Base-by-base conservation (phyloP, 2,888 invertebrate species). In the Papilio demoleus region DNA sequence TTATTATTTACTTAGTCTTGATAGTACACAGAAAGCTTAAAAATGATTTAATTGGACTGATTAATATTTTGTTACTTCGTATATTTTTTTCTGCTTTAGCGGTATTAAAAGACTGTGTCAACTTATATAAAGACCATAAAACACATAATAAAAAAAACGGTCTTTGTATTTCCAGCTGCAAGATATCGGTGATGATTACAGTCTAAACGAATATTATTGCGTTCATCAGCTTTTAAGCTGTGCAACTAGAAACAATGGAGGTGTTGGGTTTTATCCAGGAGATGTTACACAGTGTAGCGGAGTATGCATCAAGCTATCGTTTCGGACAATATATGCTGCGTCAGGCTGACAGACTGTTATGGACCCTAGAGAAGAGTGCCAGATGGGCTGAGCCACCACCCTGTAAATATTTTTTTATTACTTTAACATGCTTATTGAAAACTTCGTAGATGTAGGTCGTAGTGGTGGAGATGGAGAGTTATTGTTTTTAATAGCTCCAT, bases 341-440 rank as follows among this genome's bases (percentile, higher is more conserved):
- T 69, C 77, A 90, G 31, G 53, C 88, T 4, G 94, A 94, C 75
- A 88, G 90, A 11, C 84, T 86, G 31, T 82, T 94, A 0, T 93
- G 93, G 93, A 84, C 93, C 14, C 76, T 94, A 0, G 94, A 94
- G 78, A 94, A 94, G 74, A 90, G 93, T 34, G 90, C 93, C 0
- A 86, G 93, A 68, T 94, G 94, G 94, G 93, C 94, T 9, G 87
- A 94, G 34, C 94, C 94, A 0, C 91, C 90, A 0, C 88, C 90
- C 0, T 69, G 92, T 93, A 76, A 81, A 85, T 83, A 56, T 56
- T 71, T 67, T 22, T 56, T 19, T 31, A 6, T 19, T 36, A 38
- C 12, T 1, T 38, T 12, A 38, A n/a, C n/a, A n/a, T n/a, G n/a
- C n/a, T n/a, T n/a, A n/a, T n/a, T n/a, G n/a, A n/a, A n/a, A n/a